A percentile compares a stretch with the other conserved stretches of the same genome.
Evolutionary conservation across 1,140 invertebrate species (phyloP).

Genomic region (Uloborus diversus): DNA sequence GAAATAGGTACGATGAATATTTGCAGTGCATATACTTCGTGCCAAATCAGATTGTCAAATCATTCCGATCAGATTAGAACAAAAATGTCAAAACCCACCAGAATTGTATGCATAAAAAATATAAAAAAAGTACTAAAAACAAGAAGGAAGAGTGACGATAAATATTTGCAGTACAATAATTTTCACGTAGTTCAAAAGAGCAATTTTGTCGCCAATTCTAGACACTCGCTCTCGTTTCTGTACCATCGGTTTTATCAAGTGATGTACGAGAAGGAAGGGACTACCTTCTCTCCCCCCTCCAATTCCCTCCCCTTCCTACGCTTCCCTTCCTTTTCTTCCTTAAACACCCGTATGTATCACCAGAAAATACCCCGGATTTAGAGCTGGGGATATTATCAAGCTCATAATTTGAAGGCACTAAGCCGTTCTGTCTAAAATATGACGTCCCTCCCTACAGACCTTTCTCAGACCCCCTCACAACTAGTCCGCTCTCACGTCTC

Average conservation of each 20-base stretch:
- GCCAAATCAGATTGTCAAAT: no score
- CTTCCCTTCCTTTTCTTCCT: not conserved
- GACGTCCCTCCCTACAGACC: not conserved
- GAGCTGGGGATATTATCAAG: slow-evolving; percentile 50
- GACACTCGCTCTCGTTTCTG: not conserved
- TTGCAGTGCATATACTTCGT: no score
- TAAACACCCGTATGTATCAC: slow-evolving; percentile 7
- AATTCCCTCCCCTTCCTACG: not conserved
- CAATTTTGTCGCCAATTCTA: slow-evolving; percentile 2
- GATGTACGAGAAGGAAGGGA: not conserved
- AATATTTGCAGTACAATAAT: no score
- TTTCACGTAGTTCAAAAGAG: no score
- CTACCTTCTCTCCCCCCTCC: slow-evolving; percentile 6
- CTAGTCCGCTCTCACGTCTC: slow-evolving; percentile 25
- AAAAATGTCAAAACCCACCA: no score
- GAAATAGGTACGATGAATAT: no score
- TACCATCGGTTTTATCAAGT: slow-evolving; percentile 21
- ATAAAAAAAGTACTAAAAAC: no score
- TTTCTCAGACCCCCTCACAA: not conserved
- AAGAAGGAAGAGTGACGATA: no score
- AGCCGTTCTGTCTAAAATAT: slow-evolving; percentile 41
- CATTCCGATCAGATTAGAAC: no score
- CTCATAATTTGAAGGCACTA: slow-evolving; percentile 49
- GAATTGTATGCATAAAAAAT: no score
- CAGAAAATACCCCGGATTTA: slow-evolving; percentile 43